Evolutionary conservation across 2,113 vertebrate genomes (phyloP), one percentile per base, ranked within the genome.

Genomic region (Emydocephalus ijimae): DNA sequence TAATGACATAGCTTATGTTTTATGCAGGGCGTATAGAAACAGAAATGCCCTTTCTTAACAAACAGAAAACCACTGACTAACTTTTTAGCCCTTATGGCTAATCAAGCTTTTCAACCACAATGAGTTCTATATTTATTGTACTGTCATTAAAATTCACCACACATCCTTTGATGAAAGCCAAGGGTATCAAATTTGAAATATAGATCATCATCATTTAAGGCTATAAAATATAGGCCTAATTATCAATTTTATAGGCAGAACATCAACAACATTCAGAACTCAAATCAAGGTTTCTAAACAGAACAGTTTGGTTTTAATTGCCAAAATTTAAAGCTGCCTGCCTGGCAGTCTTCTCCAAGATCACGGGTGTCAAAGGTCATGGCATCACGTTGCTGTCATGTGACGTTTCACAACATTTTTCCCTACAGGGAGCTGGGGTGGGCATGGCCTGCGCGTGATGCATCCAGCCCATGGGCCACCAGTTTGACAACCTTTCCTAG

Each of bases 171-270:
- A 64, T 88, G 61, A 11, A 89, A 89, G 1, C 1, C 6, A 1
- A 56, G 34, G 24, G 21, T 88, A n/a, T 92, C 93, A 95, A 96
- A 93, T 54, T 39, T 81, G 26, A 92, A 89, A 52, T 87, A 92
- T 93, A 81, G 48, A 90, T 95, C 55, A 89, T 50, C 52, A 61
- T 90, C 8, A 93, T 54, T 90, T 10, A 43, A 54, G 54, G 2
- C 20, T 92, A 2, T n/a, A 59, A 90, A 85, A 90, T 59, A 5
- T 57, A 56, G 87, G 57, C 26, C 59, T n/a, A 88, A n/a, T 56
- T 89, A 57, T 48, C 87, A 92, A n/a, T 24, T 57, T 54, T 8
- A 34, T 29, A n/a, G 26, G 39, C 92, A 92, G 89, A 87, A 90
- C 74, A 93, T 52, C 48, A 29, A 54, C 5, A 54, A 54, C 11